A percentile compares a stretch with the other conserved stretches of the same genome.
Conservation (phyloP, 2,113 vertebrate species). For the Jaculus jaculus region DNA sequence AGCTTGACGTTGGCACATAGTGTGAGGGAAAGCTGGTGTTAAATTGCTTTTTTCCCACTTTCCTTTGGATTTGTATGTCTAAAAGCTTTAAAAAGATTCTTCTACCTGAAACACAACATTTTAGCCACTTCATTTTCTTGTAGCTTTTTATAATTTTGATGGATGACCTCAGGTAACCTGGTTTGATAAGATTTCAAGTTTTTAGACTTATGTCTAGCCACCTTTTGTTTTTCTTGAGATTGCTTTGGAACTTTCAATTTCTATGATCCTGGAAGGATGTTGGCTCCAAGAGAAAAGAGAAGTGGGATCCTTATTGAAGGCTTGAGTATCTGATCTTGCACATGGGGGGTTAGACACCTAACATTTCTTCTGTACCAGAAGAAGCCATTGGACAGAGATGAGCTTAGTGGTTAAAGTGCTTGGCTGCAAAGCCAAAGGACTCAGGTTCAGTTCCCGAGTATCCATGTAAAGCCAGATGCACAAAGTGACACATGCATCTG, state of each 20-base stretch:
- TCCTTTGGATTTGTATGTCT: conserved; percentile 35
- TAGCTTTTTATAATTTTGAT: conserved; percentile 44
- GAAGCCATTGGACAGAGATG: background rate
- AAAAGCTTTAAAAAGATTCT: conserved; percentile 48
- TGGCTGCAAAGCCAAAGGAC: no score
- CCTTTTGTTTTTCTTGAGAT: conserved; percentile 35
- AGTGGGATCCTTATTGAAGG: background rate
- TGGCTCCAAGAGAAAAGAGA: background rate
- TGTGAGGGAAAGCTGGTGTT: conserved; percentile 49
- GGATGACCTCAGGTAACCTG: conserved; percentile 22
- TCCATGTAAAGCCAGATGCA: no score
- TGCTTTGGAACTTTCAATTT: conserved; percentile 37
- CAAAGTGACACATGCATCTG: no score
- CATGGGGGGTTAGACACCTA: background rate
- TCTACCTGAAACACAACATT: conserved; percentile 35
- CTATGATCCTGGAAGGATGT: conserved; percentile 8
- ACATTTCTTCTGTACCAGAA: background rate
- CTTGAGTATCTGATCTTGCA: background rate
- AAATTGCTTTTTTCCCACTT: conserved; percentile 8
- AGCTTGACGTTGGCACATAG: conserved; percentile 20
- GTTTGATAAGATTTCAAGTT: conserved; percentile 54
- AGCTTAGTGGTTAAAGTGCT: no score
- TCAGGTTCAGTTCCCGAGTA: no score
- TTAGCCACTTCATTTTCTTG: conserved; percentile 44
- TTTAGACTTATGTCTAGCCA: conserved; percentile 19